These are phyloP conservation scores for Lasaia peninsularis DNA, from an alignment of 1,140 invertebrate genomes.

Conservation along the genomic window DNA sequence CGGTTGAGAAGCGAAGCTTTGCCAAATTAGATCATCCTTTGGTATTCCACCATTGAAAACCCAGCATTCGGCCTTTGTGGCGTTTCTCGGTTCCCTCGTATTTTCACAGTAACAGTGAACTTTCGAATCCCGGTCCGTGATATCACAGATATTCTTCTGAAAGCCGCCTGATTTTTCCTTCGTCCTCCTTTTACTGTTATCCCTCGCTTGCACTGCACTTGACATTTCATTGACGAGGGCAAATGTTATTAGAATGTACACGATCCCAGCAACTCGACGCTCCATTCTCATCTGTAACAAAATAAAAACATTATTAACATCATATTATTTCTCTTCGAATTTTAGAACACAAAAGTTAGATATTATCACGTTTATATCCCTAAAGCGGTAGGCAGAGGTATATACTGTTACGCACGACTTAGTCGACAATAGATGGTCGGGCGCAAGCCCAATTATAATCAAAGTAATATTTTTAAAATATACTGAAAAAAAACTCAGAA, in stretches of 20 bases:
- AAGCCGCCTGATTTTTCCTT: constrained; percentile 9
- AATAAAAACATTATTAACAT: neutral
- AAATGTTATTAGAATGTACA: constrained; percentile 8
- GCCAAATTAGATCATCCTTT: constrained; percentile 1
- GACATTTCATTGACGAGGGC: constrained; percentile 11
- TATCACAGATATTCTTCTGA: constrained; percentile 10
- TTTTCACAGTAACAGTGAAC: constrained; percentile 6
- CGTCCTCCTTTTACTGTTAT: constrained; percentile 8
- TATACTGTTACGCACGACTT: too few species aligned
- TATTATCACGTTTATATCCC: too few species aligned
- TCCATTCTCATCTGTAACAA: constrained; percentile 12
- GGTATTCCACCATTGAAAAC: constrained; percentile 6
- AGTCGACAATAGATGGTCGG: too few species aligned
- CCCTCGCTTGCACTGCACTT: neutral
- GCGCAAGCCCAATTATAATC: too few species aligned
- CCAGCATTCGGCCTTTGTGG: constrained; percentile 7
- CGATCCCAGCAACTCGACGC: neutral
- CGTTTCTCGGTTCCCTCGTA: constrained; percentile 7
- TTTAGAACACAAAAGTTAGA: too few species aligned
- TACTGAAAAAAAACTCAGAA: too few species aligned
- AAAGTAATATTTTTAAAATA: too few species aligned
- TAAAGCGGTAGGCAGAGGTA: too few species aligned
- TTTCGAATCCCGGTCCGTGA: constrained; percentile 3
- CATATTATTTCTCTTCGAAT: too few species aligned
- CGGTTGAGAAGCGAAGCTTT: constrained; percentile 6